Evolutionary conservation across 30 jellyfish, hydroid and myxozoan genomes (phyloP).

Genomic region (Pseudorhiza aurosa): DNA sequence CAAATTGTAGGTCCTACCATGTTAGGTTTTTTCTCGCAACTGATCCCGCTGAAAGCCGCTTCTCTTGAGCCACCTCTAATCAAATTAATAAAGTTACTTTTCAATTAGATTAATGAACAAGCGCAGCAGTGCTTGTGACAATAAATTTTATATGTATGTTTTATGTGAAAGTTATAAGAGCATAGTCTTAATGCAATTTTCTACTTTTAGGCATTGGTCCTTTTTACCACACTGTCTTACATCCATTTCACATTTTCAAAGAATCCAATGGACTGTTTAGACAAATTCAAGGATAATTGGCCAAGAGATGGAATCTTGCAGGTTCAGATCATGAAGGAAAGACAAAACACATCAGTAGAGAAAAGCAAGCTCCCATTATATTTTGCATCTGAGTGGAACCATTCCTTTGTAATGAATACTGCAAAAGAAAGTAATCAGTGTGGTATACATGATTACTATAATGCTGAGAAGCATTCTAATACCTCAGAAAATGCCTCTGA

Average conservation of each 20-base stretch:
- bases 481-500: neutral
- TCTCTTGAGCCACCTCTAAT: too few relatives aligned
- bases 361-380: slow-evolving; percentile 11
- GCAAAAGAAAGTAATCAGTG: neutral
- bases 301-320: slow-evolving; percentile 93
- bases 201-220: slow-evolving; percentile 64
- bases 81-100: too few relatives aligned
- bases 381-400: slow-evolving; percentile 57
- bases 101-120: too few relatives aligned
- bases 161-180: too few relatives aligned
- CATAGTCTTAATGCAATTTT: too few relatives aligned
- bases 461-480: neutral
- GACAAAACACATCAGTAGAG: neutral
- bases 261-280: slow-evolving; percentile 83
- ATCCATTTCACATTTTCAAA: slow-evolving; percentile 83
- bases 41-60: too few relatives aligned
- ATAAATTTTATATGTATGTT: too few relatives aligned
- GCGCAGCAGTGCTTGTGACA: too few relatives aligned
- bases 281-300: slow-evolving; percentile 60
- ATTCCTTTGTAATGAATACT: slow-evolving; percentile 7
- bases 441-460: neutral
- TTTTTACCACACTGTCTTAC: slow-evolving; percentile 73
- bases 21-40: too few relatives aligned
- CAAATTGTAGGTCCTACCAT: too few relatives aligned
- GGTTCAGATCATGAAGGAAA: slow-evolving; percentile 65